Conservation (phyloP, 1,140 invertebrate genomes). For the Dolichoris vasculosae region DNA sequence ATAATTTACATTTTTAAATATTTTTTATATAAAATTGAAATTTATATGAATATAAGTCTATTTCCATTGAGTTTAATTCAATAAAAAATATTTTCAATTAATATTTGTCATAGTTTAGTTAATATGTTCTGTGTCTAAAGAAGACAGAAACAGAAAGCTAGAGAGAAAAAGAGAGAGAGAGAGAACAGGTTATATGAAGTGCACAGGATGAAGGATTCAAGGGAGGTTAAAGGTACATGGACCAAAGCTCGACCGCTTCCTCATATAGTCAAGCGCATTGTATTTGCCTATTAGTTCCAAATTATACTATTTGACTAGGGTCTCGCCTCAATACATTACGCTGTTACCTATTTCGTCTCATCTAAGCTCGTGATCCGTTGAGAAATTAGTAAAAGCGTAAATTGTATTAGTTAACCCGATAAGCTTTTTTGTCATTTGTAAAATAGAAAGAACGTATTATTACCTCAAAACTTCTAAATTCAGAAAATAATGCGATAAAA, state of each 20-base stretch:
- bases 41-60: too few relatives aligned
- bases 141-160: not conserved
- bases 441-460: not conserved
- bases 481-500: too few relatives aligned
- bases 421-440: conserved; percentile 39
- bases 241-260: not conserved
- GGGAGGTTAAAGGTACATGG: not conserved
- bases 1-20: too few relatives aligned
- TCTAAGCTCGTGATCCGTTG: conserved; percentile 59
- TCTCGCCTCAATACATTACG: conserved; percentile 35
- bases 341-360: not conserved
- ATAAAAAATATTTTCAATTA: too few relatives aligned
- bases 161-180: conserved; percentile 32
- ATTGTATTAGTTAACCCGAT: conserved; percentile 71
- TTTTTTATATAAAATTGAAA: not conserved
- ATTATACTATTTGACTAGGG: conserved; percentile 60
- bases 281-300: conserved; percentile 72
- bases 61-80: too few relatives aligned
- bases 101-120: too few relatives aligned
- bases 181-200: conserved; percentile 7
- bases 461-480: too few relatives aligned
- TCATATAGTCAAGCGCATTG: conserved; percentile 61
- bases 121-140: too few relatives aligned
- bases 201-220: not conserved
- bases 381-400: conserved; percentile 71